A percentile compares a stretch with the other conserved stretches of the same genome.
These are phyloP conservation scores for Tyrannus savana DNA, from an alignment of 2,113 vertebrate species.

Conservation along the genomic window DNA sequence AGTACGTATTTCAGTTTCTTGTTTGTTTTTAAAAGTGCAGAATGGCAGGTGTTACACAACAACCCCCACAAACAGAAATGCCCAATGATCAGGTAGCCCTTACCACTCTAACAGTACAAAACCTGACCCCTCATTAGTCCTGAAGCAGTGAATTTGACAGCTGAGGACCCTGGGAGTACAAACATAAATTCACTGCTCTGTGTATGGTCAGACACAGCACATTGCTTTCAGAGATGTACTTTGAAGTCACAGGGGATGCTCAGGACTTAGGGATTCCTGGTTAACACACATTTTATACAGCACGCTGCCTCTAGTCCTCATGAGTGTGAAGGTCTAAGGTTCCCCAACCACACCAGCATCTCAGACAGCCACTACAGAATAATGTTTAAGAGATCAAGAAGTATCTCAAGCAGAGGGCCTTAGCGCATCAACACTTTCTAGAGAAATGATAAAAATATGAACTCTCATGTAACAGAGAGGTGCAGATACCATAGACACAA, in stretches of 20 bases:
- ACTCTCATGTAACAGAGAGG: neutral
- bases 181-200: neutral
- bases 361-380: neutral
- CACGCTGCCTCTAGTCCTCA: neutral
- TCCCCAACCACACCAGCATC: neutral
- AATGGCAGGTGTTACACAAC: neutral
- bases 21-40: neutral
- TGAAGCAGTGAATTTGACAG: neutral
- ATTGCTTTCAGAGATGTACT: neutral
- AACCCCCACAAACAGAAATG: neutral
- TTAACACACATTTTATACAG: neutral
- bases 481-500: neutral
- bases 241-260: neutral
- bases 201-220: neutral
- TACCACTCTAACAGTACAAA: neutral
- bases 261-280: neutral
- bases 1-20: neutral
- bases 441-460: neutral
- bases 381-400: neutral
- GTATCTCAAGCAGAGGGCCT: neutral
- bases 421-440: neutral
- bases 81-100: neutral
- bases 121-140: neutral
- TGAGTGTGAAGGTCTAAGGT: neutral
- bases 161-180: neutral